Percentiles rank a stretch among this genome's conserved stretches.
phyloP scores from a whole-genome alignment of 2,888 invertebrate species.

The Prosopocoilus inquinatus region DNA sequence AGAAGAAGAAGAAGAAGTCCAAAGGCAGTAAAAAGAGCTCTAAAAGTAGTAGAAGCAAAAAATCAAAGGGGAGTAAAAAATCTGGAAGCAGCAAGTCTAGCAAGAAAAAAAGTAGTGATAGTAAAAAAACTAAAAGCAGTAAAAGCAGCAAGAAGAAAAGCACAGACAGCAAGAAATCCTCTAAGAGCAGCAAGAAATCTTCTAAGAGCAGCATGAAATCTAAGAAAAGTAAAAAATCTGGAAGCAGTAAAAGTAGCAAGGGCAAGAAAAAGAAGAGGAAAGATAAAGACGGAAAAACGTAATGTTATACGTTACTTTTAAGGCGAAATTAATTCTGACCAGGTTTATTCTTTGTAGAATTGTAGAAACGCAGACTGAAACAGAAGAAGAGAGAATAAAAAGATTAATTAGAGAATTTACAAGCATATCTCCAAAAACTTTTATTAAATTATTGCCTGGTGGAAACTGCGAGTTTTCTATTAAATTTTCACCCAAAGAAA shows the following conservation, averaged over 20 bases:
- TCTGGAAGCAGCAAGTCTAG: conserved; percentile 16
- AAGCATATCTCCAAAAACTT: conserved; percentile 39
- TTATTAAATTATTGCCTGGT: conserved; percentile 39
- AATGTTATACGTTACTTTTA: too few relatives aligned
- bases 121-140: conserved; percentile 5
- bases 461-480: conserved; percentile 43
- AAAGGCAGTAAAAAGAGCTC: conserved; percentile 22
- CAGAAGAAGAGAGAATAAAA: conserved; percentile 21
- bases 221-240: conserved; percentile 22
- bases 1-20: conserved; percentile 20
- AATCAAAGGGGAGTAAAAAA: conserved; percentile 21
- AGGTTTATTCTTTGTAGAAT: too few relatives aligned
- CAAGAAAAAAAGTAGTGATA: conserved; percentile 25
- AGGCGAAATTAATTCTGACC: too few relatives aligned
- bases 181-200: not conserved
- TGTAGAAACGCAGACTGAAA: conserved; percentile 19
- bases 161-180: not conserved
- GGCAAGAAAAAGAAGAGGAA: not conserved
- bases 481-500: conserved; percentile 43
- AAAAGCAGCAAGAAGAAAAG: conserved; percentile 14
- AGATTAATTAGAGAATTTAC: conserved; percentile 31
- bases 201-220: conserved; percentile 13
- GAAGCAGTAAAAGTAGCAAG: conserved; percentile 8
- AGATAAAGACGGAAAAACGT: too few relatives aligned
- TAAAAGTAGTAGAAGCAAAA: conserved; percentile 16